Evolutionary conservation across 1,140 invertebrate species (phyloP).

Genomic region (Acromyrmex charruanus): DNA sequence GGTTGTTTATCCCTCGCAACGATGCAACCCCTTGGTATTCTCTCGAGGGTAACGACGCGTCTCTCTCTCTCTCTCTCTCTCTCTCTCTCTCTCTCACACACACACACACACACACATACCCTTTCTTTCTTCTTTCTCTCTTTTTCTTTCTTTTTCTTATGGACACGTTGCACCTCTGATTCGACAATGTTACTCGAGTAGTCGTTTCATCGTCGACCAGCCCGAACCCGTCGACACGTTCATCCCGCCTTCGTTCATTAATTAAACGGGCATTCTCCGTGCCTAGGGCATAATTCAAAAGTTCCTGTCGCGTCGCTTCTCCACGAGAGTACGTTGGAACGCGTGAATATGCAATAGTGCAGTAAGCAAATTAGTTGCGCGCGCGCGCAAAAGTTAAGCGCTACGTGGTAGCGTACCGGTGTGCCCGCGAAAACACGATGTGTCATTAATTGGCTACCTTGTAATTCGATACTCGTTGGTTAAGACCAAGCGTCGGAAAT

Average conservation of each 20-base stretch:
- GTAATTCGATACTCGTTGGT: constrained; percentile 38
- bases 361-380: constrained; percentile 52
- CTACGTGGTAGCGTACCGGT: not conserved
- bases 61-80: not conserved
- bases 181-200: constrained; percentile 46
- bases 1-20: constrained; percentile 56
- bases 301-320: constrained; percentile 37
- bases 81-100: not conserved
- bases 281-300: constrained; percentile 52
- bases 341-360: constrained; percentile 57
- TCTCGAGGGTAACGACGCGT: not conserved
- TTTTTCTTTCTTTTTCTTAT: not conserved
- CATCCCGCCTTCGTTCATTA: constrained; percentile 49
- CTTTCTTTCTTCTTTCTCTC: not conserved
- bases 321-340: constrained; percentile 17
- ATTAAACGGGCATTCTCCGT: constrained; percentile 56
- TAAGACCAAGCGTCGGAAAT: constrained; percentile 18
- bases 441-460: constrained; percentile 37
- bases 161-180: constrained; percentile 37
- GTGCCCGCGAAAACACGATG: constrained; percentile 13
- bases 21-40: constrained; percentile 38
- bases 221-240: constrained; percentile 12
- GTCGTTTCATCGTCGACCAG: constrained; percentile 23
- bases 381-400: constrained; percentile 33
- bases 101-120: too few relatives aligned